phyloP scores from a whole-genome alignment of 2,888 invertebrate species.

The Hypsopygia costalis region DNA sequence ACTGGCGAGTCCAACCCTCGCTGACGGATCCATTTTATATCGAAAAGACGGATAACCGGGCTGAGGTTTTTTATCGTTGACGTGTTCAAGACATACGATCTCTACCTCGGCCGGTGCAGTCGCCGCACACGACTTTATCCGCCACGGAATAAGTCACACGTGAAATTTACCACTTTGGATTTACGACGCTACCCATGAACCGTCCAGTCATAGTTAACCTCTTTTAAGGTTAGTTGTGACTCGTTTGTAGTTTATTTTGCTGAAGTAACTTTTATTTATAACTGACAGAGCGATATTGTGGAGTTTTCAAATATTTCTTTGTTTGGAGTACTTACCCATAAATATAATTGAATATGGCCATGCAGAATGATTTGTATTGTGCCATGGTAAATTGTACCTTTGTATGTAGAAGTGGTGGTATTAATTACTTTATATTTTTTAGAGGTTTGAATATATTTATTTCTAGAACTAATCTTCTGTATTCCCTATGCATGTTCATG shows the following conservation, averaged over 20 bases:
- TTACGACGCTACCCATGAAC: slow-evolving; percentile 27
- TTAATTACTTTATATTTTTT: too few species aligned
- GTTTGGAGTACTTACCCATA: too few species aligned
- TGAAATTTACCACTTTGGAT: slow-evolving; percentile 44
- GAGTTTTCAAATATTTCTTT: too few species aligned
- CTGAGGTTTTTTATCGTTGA: slow-evolving; percentile 17
- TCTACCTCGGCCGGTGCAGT: slow-evolving; percentile 15
- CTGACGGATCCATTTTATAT: slow-evolving; percentile 11
- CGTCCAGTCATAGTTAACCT: slow-evolving; percentile 6
- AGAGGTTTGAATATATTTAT: too few species aligned
- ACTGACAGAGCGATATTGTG: too few species aligned
- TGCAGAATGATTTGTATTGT: too few species aligned
- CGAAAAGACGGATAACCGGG: slow-evolving; percentile 14
- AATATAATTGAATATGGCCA: too few species aligned
- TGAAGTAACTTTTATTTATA: slow-evolving; percentile 4
- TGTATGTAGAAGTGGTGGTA: too few species aligned
- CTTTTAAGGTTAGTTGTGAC: slow-evolving; percentile 2
- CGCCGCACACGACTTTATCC: slow-evolving; percentile 19
- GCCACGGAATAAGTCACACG: slow-evolving; percentile 31
- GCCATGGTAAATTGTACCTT: too few species aligned
- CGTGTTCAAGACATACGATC: slow-evolving; percentile 17
- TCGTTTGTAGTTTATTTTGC: slow-evolving; percentile 7
- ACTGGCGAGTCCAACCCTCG: too few species aligned
- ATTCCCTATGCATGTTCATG: too few species aligned
- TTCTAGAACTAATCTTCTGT: too few species aligned